phyloP scores from a whole-genome alignment of 2,797 vertebrate species.

The Sitta carolinensis region DNA sequence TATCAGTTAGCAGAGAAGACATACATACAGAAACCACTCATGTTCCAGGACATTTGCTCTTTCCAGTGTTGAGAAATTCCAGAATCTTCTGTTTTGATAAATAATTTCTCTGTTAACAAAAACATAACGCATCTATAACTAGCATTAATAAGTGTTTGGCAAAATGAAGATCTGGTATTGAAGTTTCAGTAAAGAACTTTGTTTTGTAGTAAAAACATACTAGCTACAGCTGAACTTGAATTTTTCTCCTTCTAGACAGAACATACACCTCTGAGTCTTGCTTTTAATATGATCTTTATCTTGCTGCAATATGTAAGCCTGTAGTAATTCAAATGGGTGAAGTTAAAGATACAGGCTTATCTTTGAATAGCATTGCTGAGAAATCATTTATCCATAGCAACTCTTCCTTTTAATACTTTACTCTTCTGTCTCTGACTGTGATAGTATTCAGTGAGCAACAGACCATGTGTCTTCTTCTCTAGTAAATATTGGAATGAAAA shows the following conservation, averaged over 20 bases:
- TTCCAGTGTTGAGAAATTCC: neutral
- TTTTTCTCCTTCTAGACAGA: neutral
- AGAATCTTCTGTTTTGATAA: neutral
- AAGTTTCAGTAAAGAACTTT: neutral
- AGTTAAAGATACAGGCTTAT: neutral
- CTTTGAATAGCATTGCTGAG: neutral
- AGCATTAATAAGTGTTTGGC: neutral
- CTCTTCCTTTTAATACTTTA: neutral
- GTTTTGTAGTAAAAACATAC: neutral
- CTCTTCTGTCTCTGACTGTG: neutral
- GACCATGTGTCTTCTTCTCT: neutral
- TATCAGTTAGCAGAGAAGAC: neutral
- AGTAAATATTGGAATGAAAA: neutral
- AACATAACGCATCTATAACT: neutral
- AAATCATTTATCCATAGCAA: neutral
- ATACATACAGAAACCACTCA: neutral
- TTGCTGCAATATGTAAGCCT: neutral
- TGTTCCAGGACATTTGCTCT: neutral
- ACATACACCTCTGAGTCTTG: neutral
- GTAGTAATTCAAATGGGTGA: neutral
- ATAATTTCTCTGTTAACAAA: neutral
- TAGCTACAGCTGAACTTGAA: neutral
- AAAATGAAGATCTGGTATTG: neutral
- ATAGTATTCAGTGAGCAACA: neutral
- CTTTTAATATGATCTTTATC: neutral